Evolutionary conservation across 2,888 invertebrate genomes (phyloP).

Genomic region (Plusia festucae): DNA sequence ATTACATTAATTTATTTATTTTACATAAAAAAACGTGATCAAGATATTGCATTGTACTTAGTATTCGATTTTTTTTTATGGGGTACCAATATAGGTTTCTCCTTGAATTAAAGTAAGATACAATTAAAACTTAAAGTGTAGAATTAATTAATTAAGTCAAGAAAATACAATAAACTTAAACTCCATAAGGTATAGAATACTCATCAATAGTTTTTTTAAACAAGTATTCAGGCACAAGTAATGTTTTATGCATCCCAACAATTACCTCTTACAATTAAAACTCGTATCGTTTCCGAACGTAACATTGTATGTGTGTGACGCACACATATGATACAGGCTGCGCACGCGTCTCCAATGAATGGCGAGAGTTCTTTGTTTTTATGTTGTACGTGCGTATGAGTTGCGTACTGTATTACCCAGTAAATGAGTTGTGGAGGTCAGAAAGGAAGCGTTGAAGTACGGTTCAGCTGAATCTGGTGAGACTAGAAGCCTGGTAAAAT

Average conservation of each 20-base stretch:
- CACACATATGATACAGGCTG: conserved; percentile 4
- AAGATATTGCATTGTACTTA: too few relatives aligned
- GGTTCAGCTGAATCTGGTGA: not conserved
- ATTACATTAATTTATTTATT: too few relatives aligned
- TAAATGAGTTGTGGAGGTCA: not conserved
- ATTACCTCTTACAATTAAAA: conserved; percentile 3
- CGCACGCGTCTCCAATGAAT: conserved; percentile 51
- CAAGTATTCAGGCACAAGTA: not conserved
- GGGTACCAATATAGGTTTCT: too few relatives aligned
- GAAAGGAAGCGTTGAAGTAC: not conserved
- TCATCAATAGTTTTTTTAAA: not conserved
- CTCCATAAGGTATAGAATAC: not conserved
- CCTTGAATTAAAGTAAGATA: not conserved
- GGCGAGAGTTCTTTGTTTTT: conserved; percentile 50
- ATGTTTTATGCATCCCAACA: not conserved
- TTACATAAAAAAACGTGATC: too few relatives aligned
- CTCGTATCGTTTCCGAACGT: not conserved
- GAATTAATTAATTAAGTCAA: not conserved
- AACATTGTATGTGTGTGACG: not conserved
- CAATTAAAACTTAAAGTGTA: not conserved
- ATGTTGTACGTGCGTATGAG: conserved; percentile 12
- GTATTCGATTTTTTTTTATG: not conserved
- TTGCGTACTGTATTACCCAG: not conserved
- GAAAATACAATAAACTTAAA: not conserved
- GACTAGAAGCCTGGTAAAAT: not conserved